These are phyloP conservation scores for Cotesia glomerata DNA, from an alignment of 1,140 invertebrate species.

Conservation along the genomic window DNA sequence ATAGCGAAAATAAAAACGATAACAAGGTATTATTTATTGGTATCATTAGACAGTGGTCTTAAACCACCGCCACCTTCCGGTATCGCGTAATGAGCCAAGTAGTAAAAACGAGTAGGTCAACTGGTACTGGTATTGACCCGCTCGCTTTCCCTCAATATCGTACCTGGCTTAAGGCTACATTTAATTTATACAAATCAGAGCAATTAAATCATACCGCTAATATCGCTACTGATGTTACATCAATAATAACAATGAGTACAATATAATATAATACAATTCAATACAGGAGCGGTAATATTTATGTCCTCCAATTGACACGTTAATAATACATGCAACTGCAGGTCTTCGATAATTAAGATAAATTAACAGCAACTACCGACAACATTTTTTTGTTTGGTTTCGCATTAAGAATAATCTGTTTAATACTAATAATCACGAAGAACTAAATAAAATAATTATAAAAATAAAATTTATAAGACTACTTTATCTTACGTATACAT, in stretches of 20 bases:
- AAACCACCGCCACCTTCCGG: not conserved
- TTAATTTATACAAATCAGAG: not conserved
- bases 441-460: not conserved
- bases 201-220: not conserved
- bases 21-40: not conserved
- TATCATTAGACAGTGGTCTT: not conserved
- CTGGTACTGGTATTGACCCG: constrained; percentile 5
- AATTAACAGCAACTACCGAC: not conserved
- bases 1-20: too few relatives aligned
- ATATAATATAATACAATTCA: too few relatives aligned
- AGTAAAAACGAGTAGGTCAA: constrained; percentile 17
- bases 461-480: not conserved
- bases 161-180: not conserved
- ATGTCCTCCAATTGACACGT: constrained; percentile 3
- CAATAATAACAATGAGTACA: too few relatives aligned
- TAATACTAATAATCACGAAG: not conserved
- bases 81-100: not conserved
- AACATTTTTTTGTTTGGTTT: not conserved
- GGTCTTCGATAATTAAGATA: not conserved
- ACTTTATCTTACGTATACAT: not conserved
- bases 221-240: too few relatives aligned
- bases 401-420: not conserved
- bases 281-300: not conserved
- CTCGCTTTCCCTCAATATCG: not conserved
- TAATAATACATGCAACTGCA: not conserved